phyloP scores from a whole-genome alignment of 2,888 invertebrate species.

The Drosophila gaucha region DNA sequence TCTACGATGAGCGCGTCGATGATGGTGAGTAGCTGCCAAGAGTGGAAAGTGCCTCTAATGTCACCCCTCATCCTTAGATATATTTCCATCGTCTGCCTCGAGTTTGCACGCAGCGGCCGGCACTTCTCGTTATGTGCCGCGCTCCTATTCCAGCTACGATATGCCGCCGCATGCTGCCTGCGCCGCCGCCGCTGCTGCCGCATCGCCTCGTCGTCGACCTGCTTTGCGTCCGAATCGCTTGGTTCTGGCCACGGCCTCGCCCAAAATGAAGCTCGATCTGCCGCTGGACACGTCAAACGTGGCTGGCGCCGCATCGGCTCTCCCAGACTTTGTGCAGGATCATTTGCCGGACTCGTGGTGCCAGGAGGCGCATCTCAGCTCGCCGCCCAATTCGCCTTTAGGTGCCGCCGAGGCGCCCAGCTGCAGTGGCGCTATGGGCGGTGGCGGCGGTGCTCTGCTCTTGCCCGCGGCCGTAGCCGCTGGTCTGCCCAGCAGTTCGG shows the following conservation, averaged over 20 bases:
- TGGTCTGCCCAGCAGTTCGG: conserved; percentile 50
- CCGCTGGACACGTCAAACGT: conserved; percentile 68
- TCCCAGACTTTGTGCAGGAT: conserved; percentile 96
- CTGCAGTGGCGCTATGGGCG: conserved; percentile 46
- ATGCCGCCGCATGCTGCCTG: conserved; percentile 75
- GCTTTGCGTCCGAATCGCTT: conserved; percentile 73
- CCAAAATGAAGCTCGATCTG: conserved; percentile 80
- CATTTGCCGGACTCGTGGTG: conserved; percentile 90
- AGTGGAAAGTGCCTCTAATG: background rate
- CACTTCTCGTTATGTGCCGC: conserved; percentile 79
- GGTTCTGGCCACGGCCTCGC: conserved; percentile 60
- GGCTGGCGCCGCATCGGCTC: conserved; percentile 81
- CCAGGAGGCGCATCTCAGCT: conserved; percentile 81
- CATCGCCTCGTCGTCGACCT: conserved; percentile 59
- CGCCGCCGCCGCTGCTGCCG: conserved; percentile 51
- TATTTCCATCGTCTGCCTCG: conserved; percentile 58
- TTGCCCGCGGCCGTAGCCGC: conserved; percentile 42
- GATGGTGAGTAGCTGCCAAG: conserved; percentile 50
- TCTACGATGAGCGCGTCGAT: conserved; percentile 67
- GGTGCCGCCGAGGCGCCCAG: conserved; percentile 62
- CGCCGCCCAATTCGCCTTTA: conserved; percentile 82
- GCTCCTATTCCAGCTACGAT: conserved; percentile 84
- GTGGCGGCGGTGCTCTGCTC: conserved; percentile 31
- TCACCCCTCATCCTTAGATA: conserved; percentile 35
- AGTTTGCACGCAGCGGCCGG: conserved; percentile 46